Conservation (phyloP, 2,797 vertebrate species). For the Amniataba percoides region DNA sequence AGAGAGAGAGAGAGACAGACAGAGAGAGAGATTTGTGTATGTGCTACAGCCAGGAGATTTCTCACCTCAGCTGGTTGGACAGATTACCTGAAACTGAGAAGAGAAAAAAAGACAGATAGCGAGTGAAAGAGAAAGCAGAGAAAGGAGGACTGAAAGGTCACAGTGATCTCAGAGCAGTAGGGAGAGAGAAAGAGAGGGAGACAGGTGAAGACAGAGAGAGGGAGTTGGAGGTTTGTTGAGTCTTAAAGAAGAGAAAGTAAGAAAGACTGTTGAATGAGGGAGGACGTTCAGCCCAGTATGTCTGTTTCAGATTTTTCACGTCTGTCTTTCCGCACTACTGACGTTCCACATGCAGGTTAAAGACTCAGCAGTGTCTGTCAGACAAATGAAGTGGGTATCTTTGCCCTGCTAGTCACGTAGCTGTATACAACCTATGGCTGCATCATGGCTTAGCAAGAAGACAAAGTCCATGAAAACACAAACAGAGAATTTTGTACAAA, state of each 20-base stretch:
- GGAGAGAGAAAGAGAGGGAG: not conserved
- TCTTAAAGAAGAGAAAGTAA: slow-evolving; percentile 3
- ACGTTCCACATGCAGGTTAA: not conserved
- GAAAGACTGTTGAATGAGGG: slow-evolving; percentile 33
- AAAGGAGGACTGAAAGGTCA: slow-evolving; percentile 61
- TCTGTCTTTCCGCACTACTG: not conserved
- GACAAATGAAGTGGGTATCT: not conserved
- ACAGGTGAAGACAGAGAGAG: not conserved
- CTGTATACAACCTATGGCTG: not conserved
- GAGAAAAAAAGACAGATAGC: slow-evolving; percentile 5
- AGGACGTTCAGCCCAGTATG: not conserved
- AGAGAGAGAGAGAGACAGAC: too few species aligned
- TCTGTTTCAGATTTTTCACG: not conserved
- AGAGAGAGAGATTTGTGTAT: not conserved
- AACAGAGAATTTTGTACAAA: not conserved
- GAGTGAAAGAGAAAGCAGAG: slow-evolving; percentile 16
- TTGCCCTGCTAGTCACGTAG: not conserved
- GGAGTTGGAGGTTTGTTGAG: not conserved
- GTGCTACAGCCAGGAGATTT: slow-evolving; percentile 50
- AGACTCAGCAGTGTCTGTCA: not conserved
- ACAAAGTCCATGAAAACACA: not conserved
- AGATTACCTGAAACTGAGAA: slow-evolving; percentile 70
- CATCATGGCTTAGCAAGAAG: not conserved
- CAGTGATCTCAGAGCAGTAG: slow-evolving; percentile 35
- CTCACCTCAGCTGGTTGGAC: slow-evolving; percentile 54